Percentiles rank a stretch among this genome's conserved stretches.
Conservation (phyloP, 1,140 invertebrate species). For the Caerostris extrusa region DNA sequence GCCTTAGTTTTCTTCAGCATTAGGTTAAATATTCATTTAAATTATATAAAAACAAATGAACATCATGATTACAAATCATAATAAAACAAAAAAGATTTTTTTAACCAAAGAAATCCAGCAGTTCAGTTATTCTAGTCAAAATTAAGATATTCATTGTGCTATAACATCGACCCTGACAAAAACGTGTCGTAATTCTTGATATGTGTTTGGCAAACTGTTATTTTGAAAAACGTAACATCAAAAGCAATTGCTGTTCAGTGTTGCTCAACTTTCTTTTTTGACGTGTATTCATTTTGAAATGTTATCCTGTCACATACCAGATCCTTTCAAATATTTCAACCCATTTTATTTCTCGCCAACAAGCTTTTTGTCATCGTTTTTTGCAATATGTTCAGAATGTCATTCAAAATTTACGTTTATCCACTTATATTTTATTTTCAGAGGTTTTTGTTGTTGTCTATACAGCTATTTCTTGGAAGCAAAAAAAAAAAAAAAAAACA, state of each 20-base stretch:
- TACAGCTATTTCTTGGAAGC: not conserved
- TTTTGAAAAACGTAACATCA: not conserved
- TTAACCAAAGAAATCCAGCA: too few species aligned
- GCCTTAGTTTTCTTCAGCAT: too few species aligned
- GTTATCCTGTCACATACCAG: not conserved
- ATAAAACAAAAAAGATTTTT: too few species aligned
- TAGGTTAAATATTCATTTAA: too few species aligned
- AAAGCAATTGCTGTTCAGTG: not conserved
- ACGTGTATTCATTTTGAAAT: not conserved
- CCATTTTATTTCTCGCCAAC: not conserved
- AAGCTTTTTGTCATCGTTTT: not conserved
- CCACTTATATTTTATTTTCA: not conserved
- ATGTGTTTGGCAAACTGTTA: too few species aligned
- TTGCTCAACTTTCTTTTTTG: not conserved
- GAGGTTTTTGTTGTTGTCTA: not conserved
- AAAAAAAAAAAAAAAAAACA: not conserved
- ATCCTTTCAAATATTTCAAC: not conserved
- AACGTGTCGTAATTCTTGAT: too few species aligned
- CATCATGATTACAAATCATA: too few species aligned
- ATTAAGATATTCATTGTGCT: too few species aligned
- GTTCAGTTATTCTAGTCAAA: too few species aligned
- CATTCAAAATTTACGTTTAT: slow-evolving; percentile 9
- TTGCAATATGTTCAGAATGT: not conserved
- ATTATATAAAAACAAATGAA: too few species aligned
- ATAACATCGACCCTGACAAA: too few species aligned